Base-by-base conservation (phyloP, 2,113 vertebrate genomes). In the Lasiurus cinereus region DNA sequence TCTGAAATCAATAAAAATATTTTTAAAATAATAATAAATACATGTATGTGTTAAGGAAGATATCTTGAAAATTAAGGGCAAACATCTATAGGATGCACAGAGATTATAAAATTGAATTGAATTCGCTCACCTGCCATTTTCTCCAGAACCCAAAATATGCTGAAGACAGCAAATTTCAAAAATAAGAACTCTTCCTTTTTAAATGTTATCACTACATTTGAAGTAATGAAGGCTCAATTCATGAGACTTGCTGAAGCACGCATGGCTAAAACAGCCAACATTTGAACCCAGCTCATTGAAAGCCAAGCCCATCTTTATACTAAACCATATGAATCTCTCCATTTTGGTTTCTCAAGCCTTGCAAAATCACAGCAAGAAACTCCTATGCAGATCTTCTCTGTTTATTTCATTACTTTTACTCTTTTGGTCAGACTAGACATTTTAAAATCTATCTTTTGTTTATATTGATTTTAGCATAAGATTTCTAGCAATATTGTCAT, bases 41-140 rank as follows among this genome's bases (percentile, higher is more conserved):
- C 3, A 4, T 59, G 56, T 59, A 62, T 59, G 36, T 74, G 85
- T 69, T 85, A 54, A 87, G 72, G 72, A 90, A 29, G 12, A 85
- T 33, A 43, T 27, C 67, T 94, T 89, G 52, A 94, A 94, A 94
- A 82, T 92, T 72, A 89, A 66, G 50, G 33, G 6, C 16, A 73
- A 78, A 90, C 1, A 46, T 31, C 24, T 77, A 67, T 29, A 5
- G 5, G 24, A 89, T 69, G 7, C n/a, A 84, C 46, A 64, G 46
- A 82, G 31, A 95, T 72, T 73, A 54, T 21, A 67, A 93, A 83
- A 31, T 19, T 84, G n/a, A 73, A 91, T 88, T 46, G 33, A 76
- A 92, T 86, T 50, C 0, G 31, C 14, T 79, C 62, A 67, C 7
- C 31, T 85, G 67, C 24, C 31, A 82, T 93, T 95, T 88, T 93